Percentiles rank a stretch among this genome's conserved stretches.
phyloP scores from a whole-genome alignment of 2,113 vertebrate species.

The Apeltes quadracus region DNA sequence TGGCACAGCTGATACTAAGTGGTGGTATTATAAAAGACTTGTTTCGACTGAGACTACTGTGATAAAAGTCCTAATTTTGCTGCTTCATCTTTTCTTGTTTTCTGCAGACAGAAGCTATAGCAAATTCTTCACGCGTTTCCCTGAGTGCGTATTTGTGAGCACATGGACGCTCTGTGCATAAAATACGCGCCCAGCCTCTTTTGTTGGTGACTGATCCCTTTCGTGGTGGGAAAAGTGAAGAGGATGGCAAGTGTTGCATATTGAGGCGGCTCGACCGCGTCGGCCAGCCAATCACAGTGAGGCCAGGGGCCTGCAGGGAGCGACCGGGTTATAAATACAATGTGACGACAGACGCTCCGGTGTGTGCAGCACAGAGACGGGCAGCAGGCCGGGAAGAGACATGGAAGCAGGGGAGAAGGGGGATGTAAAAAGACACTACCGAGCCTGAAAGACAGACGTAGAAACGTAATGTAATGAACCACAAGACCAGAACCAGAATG shows the following conservation, averaged over 20 bases:
- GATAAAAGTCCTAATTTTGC: no score
- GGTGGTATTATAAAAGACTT: background rate
- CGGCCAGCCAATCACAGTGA: constrained; percentile 45
- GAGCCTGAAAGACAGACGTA: background rate
- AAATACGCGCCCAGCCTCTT: constrained; percentile 39
- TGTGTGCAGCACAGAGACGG: constrained; percentile 20
- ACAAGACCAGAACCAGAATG: background rate
- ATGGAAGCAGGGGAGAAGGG: background rate
- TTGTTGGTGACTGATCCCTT: constrained; percentile 51
- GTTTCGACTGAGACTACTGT: background rate
- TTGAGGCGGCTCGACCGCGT: constrained; percentile 34
- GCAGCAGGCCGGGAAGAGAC: constrained; percentile 14
- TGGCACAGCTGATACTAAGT: no score
- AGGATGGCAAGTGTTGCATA: constrained; percentile 40
- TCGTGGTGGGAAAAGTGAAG: constrained; percentile 52
- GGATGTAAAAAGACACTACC: constrained; percentile 14
- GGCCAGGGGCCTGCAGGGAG: constrained; percentile 49
- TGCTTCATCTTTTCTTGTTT: no score
- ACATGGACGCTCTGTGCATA: constrained; percentile 28
- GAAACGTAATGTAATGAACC: background rate
- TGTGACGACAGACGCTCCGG: constrained; percentile 48
- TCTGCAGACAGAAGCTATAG: constrained; percentile 7
- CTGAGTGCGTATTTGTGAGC: constrained; percentile 14
- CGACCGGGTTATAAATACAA: constrained; percentile 66
- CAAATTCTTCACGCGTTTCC: background rate